Base-by-base conservation (phyloP, 2,797 vertebrate genomes). In the Sebastiscus albofasciatus region DNA sequence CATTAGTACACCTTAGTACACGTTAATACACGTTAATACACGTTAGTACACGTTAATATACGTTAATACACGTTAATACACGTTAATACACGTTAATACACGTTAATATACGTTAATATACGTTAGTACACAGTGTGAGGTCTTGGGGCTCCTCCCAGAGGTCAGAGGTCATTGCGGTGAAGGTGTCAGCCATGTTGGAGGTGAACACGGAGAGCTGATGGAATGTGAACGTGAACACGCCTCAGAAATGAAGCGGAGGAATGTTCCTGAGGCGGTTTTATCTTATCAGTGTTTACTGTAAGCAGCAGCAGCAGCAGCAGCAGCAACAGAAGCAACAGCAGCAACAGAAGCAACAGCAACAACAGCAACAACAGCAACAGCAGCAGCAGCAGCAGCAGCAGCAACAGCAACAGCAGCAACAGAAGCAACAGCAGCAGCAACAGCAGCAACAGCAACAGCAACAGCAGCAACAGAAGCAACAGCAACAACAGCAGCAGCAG, bases 231-330 rank as follows among this genome's bases (percentile, higher is more conserved):
- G 84, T 46, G 71, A 66, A 54, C 24, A 74, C 46, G 71, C 65
- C 79, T 84, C 79, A 82, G 24, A 81, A 72, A 54, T 34, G 55
- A 79, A 86, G 46, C 70, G 1, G 12, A 82, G 82, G 81, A 90
- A 88, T 91, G 75, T 84, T 85, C 67, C 71, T 85, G 39, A 2
- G 42, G 71, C 22, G 62, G 55, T 56, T 68, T 78, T 84, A 78
- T 89, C 86, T 88, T 87, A 89, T 90, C 83, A 67, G 77, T 88
- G 80, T 90, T 89, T 86, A 87, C 82, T 85, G 87, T 86, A 67
- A 84, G 49, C 49, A 36, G 34, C 34, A 36, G 34, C 34, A 36
- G 34, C 31, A 33, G 31, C 8, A 33, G 31, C 8, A 33, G 31
- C 1, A 33, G 2, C 8, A 33, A 1, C 31, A 33, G 31, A 0